These are phyloP conservation scores for Carapus acus DNA, from an alignment of 2,797 vertebrate species.

Conservation along the genomic window DNA sequence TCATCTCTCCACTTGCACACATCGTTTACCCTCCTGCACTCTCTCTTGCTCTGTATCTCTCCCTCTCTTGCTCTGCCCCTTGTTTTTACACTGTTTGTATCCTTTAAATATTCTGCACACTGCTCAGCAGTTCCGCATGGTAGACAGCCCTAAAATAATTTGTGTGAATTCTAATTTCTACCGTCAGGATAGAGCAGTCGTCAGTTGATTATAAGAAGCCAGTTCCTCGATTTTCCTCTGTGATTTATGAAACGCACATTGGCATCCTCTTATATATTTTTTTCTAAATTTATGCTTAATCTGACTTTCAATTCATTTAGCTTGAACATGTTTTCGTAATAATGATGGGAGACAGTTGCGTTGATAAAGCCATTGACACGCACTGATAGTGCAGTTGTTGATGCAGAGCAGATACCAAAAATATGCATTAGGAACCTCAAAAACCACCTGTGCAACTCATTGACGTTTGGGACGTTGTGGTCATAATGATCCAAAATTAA, in stretches of 20 bases:
- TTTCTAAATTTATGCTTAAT: conserved; percentile 99
- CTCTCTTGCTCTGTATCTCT: conserved; percentile 51
- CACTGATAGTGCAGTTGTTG: conserved; percentile 43
- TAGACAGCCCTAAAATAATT: conserved; percentile 97
- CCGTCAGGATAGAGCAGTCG: conserved; percentile 98
- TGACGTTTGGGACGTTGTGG: conserved; percentile 7
- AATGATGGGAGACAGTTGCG: conserved; percentile 87
- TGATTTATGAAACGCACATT: conserved; percentile 95
- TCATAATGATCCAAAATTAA: conserved; percentile 7
- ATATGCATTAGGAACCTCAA: conserved; percentile 9
- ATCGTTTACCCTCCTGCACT: conserved; percentile 50
- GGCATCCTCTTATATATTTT: conserved; percentile 91
- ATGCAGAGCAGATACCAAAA: conserved; percentile 38
- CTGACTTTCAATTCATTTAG: conserved; percentile 99
- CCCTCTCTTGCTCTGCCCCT: conserved; percentile 50
- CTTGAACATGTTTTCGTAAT: conserved; percentile 94
- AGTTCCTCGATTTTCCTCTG: conserved; percentile 82
- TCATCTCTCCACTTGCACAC: conserved; percentile 63
- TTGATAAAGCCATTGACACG: conserved; percentile 79
- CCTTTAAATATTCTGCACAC: conserved; percentile 94
- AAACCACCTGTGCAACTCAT: conserved; percentile 7
- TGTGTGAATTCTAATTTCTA: conserved; percentile 98
- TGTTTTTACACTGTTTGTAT: conserved; percentile 76
- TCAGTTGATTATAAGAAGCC: conserved; percentile 93
- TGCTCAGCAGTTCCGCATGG: conserved; percentile 90